Base-by-base conservation (phyloP, 2,113 vertebrate species). In the Lepisosteus oculatus region DNA sequence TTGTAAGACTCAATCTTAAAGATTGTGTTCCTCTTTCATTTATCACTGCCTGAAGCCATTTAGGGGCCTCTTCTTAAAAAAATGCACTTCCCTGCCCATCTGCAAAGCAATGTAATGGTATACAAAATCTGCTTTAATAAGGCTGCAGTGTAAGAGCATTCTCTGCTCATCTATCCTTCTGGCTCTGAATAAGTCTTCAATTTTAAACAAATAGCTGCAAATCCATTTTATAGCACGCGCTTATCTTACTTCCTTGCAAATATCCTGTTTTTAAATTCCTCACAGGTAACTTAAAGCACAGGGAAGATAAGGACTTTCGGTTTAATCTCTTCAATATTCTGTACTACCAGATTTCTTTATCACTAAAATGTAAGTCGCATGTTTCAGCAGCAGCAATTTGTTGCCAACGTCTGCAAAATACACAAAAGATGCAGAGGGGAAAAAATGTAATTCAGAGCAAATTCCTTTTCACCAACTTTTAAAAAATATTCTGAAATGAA, bases 291-390 rank as follows among this genome's bases (percentile, higher is more conserved):
- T 44, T 54, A 55, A 65, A 65, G 42, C 14, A 45, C 6, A 2
- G 17, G 7, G 41, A 12, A 72, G 62, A 65, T 65, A 72, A 7
- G 17, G 51, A 55, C 47, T 69, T 78, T 76, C 75, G 64, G 71
- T 82, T 77, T 77, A 68, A 75, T 75, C 74, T 75, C 51, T 64
- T 41, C 69, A 76, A 73, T 73, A 73, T 65, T 64, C 72, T 70
- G 69, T 42, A 9, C 12, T 72, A 68, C 63, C 0, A 0, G 73
- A 76, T 69, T 77, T 80, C 61, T 71, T 78, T 72, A 70, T 74
- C 41, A 70, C 57, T 44, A 55, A 41, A 72, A 65, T 61, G 57
- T 63, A 65, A 43, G 29, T 17, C 45, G 8, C 51, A 43, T 72
- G 51, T 72, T 65, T 64, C 17, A 29, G 61, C 41, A 29, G 47